Evolutionary conservation across 64 coral and sea anemone species (phyloP), one percentile per base, ranked within the genome.

Genomic region (Montipora foliosa): DNA sequence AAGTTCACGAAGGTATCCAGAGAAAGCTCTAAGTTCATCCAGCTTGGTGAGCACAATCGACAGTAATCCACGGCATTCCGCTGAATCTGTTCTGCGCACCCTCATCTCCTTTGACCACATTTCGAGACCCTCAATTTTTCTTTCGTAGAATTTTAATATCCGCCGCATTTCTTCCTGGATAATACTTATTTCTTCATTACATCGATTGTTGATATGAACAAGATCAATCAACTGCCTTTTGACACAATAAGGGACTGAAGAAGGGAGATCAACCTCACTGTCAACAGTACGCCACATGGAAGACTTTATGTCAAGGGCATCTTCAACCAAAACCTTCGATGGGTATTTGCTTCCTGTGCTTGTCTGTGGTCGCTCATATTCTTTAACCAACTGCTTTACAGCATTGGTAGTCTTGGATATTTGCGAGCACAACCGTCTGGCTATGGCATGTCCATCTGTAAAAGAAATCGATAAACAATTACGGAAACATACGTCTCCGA

Each of bases 401-500:
- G 91, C 72, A 64, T 10, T 87, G 20, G 82, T 93, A 0, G 82
- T 76, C 74, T 87, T 93, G 16, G 17, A 77, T 6, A 93, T 60
- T 77, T 93, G 91, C 17, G 50, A 73, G 75, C 82, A 87, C 16
- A 93, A 76, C 75, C 83, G 84, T 66, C 87, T 93, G 3, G 91
- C 91, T 79, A 93, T 87, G 61, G 91, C 91, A 87, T 93, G 91
- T 0, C 91, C 91, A 87, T 93, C 91, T 93, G 74, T 49, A 93
- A 78, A 92, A 74, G 5, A 91, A 29, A 91, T 53, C 51, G 51
- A 53, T 53, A 53, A 53, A 25, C 25, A 25, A 25, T 25, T 25
- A 25, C 25, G 51, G 51, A 9, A 9, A 9, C 51, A 5, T 53
- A 6, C 51, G 51, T 53, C 51, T 53, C 51, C 5, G 51, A 53